Base-by-base conservation (phyloP, 2,113 vertebrate genomes). In the Tetrax tetrax region DNA sequence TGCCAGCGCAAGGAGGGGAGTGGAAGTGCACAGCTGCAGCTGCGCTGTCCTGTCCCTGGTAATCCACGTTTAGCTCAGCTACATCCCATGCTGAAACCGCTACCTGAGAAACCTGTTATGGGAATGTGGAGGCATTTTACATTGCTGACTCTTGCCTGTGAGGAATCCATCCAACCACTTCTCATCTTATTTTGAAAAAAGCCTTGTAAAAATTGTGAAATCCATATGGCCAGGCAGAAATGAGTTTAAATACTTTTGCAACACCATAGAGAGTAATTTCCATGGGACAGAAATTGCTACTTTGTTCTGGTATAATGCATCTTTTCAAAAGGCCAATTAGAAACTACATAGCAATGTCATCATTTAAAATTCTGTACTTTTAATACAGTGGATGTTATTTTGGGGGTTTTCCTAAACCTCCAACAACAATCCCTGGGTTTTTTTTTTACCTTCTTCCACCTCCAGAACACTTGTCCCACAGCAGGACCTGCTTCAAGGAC, bases 191-290 rank as follows among this genome's bases (percentile, higher is more conserved):
- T 81, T 63, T 53, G 28, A 51, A 78, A 83, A 83, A 38, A 37
- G 14, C 16, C 23, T 48, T 75, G 35, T 70, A 41, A 31, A 77
- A 89, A 14, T 54, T 74, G 4, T 70, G 10, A 77, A 86, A 80
- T 64, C 37, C 20, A 41, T 18, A 48, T 29, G 38, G 38, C 11
- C 27, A 54, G 31, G 37, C 59, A 91, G 83, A 74, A 87, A 57
- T 0, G 0, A 33, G 33, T 63, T 41, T 37, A 59, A 54, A n/a
- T 35, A 17, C 11, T 69, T 92, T 14, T 13, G 38, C 31, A 65
- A 54, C 7, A 54, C 12, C 20, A 6, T 5, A 65, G 8, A 41
- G 10, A 50, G 27, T 27, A 0, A 28, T 72, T 81, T 81, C 59
- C 31, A 72, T 51, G 21, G 47, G 48, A 61, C 33, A 77, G 47